Conservation (phyloP, 2,888 invertebrate genomes). For the Herminia tarsipennalis region DNA sequence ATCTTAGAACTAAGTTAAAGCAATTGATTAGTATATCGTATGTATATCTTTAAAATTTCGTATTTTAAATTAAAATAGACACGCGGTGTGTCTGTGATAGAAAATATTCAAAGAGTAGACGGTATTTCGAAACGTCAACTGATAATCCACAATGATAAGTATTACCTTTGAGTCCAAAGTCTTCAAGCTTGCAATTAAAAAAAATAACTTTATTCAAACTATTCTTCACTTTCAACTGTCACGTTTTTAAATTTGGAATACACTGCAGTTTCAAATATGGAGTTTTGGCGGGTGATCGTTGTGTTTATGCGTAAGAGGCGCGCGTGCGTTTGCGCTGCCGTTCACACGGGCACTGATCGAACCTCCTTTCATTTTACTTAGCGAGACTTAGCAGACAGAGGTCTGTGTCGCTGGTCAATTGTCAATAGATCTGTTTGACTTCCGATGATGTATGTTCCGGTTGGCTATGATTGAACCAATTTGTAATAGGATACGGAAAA, state of each 20-base stretch:
- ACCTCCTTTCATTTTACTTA: constrained; percentile 70
- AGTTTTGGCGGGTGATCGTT: constrained; percentile 59
- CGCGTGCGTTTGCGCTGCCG: constrained; percentile 65
- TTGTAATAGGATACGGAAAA: constrained; percentile 37
- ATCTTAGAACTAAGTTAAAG: constrained; percentile 23
- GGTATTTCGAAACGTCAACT: constrained; percentile 29
- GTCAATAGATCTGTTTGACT: constrained; percentile 53
- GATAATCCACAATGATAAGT: constrained; percentile 36
- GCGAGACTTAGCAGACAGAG: constrained; percentile 54
- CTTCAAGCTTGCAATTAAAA: constrained; percentile 39
- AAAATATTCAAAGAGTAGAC: no score
- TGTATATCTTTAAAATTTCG: no score
- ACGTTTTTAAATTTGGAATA: constrained; percentile 52
- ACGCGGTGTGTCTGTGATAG: neutral
- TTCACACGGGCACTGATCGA: constrained; percentile 74
- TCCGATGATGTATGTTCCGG: constrained; percentile 79
- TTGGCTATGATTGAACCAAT: constrained; percentile 47
- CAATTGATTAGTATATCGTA: no score
- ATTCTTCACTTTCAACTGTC: constrained; percentile 60
- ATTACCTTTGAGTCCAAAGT: constrained; percentile 58
- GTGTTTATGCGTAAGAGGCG: constrained; percentile 32
- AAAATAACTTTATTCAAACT: constrained; percentile 50
- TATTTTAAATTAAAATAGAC: constrained; percentile 13
- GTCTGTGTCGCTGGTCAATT: constrained; percentile 63
- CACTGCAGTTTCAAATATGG: constrained; percentile 42